Percentiles rank a stretch among this genome's conserved stretches.
phyloP scores from a whole-genome alignment of 2,113 vertebrate species.

The Mormyrus iriodes region DNA sequence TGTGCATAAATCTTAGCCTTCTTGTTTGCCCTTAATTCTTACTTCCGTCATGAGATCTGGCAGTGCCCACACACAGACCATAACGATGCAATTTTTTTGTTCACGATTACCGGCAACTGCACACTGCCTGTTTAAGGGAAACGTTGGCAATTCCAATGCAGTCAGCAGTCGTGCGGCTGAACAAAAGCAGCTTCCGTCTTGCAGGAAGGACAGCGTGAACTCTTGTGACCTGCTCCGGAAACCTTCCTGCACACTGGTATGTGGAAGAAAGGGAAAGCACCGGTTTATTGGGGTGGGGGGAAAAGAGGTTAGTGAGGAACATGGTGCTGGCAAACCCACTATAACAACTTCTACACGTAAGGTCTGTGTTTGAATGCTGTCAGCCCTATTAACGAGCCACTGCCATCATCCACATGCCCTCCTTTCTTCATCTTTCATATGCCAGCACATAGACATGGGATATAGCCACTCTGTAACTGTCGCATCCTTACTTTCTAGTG shows the following conservation, averaged over 20 bases:
- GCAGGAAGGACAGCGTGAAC: neutral
- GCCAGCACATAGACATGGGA: neutral
- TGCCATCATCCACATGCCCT: neutral
- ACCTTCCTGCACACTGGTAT: neutral
- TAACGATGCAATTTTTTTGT: neutral
- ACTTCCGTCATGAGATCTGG: neutral
- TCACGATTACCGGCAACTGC: neutral
- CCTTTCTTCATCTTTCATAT: neutral
- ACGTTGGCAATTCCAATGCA: neutral
- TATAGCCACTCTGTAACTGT: neutral
- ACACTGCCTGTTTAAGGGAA: neutral
- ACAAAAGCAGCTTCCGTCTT: neutral
- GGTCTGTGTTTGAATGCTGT: constrained; percentile 53
- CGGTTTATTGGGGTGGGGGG: constrained; percentile 38
- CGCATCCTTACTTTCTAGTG: neutral
- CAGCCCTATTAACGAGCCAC: constrained; percentile 34
- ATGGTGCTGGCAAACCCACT: constrained; percentile 54
- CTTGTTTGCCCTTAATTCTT: neutral
- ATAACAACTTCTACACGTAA: constrained; percentile 64
- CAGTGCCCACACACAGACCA: neutral
- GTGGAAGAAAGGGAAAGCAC: too few relatives aligned
- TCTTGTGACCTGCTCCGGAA: neutral
- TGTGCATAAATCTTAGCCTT: neutral
- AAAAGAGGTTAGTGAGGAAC: constrained; percentile 50
- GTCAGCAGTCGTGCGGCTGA: neutral